These are phyloP conservation scores for Bimastos eiseni DNA, from an alignment of 2,888 invertebrate genomes.

Conservation along the genomic window DNA sequence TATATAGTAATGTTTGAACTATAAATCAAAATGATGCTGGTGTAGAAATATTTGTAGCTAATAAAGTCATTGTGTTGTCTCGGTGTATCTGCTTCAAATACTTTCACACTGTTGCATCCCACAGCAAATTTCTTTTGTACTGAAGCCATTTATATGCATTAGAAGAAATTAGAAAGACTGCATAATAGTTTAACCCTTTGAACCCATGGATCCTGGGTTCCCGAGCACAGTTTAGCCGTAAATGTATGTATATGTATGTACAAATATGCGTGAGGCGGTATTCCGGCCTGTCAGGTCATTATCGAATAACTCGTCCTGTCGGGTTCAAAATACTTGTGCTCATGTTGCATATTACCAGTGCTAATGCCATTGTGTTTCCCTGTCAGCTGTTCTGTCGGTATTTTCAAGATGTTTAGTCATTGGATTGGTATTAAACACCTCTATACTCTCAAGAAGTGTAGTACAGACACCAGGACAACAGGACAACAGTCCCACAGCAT, in stretches of 20 bases:
- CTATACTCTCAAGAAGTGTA: too few species aligned
- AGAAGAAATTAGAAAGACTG: background rate
- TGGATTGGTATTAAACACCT: too few species aligned
- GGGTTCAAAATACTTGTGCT: too few species aligned
- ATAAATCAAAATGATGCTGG: background rate
- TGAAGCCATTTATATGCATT: too few species aligned
- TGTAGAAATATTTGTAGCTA: conserved; percentile 2
- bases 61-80: background rate
- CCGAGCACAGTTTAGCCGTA: too few species aligned
- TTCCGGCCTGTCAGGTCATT: too few species aligned
- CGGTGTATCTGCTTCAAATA: background rate
- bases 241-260: too few species aligned
- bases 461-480: too few species aligned
- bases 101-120: background rate
- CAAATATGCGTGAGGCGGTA: too few species aligned
- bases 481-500: too few species aligned
- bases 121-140: background rate
- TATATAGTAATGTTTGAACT: background rate
- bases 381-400: background rate
- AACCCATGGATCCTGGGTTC: too few species aligned
- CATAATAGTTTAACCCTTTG: background rate
- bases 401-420: background rate
- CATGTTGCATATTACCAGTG: background rate
- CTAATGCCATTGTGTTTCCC: background rate
- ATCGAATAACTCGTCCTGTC: too few species aligned